Base-by-base conservation (phyloP, 2,888 invertebrate genomes). In the Bombyx huttoni region DNA sequence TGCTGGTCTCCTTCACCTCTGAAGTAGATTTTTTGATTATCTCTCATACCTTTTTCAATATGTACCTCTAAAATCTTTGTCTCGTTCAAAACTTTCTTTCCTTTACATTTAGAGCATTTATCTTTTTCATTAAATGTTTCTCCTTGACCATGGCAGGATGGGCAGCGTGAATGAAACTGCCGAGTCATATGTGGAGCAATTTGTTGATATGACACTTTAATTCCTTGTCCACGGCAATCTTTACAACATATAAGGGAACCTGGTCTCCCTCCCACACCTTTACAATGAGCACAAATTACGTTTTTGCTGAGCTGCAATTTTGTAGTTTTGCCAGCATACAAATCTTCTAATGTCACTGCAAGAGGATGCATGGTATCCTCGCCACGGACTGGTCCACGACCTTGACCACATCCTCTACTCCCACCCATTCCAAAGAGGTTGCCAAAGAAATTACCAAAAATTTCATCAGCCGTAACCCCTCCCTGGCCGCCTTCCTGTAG, bases 1-100 rank as follows among this genome's bases (percentile, higher is more conserved):
- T 94, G 91, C 69, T 98, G 97, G 78, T 98, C 96, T 40, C 98
- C 98, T 82, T 97, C 97, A 46, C 95, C 94, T 60, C 93, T 88
- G 74, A 97, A 96, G 64, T 91, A 91, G 57, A 98, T 94, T 78
- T 95, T 96, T 74, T 96, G 94, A 65, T 93, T 92, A 68, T 97
- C 94, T 57, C 90, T 91, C 94, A 96, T 96, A 35, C 97, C 98
- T 70, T 95, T 95, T 64, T 97, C 96, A 57, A 98, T 91, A 72
- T 94, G 93, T 9, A 98, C 95, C 76, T 97, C 96, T 50, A 97
- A 82, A 58, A 94, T 93, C 82, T 96, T 95, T 13, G 93, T 92
- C 75, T 96, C 94, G 68, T 93, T 93, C 55, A 92, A 88, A 46
- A 95, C 94, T 79, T 97, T 96, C 69, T 93, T 94, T 13, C 98